Conservation (phyloP, 2,888 invertebrate species). For the Macaria notata region DNA sequence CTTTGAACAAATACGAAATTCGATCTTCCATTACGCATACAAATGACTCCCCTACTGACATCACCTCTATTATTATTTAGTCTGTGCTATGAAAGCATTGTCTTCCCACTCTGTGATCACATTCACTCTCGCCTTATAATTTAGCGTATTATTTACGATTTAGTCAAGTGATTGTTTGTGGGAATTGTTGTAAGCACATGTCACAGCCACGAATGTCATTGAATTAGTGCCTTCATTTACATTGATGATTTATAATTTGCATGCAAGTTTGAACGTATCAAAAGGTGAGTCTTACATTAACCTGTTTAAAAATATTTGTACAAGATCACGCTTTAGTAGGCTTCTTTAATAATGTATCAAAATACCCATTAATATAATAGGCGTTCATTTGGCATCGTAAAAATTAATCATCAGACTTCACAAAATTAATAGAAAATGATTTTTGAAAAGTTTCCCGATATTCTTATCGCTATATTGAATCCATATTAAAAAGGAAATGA, state of each 20-base stretch:
- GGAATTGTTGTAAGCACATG: constrained; percentile 3
- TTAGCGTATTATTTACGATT: constrained; percentile 19
- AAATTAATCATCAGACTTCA: constrained; percentile 3
- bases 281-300: no score
- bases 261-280: no score
- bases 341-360: no score
- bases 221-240: background rate
- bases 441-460: constrained; percentile 38
- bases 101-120: constrained; percentile 61
- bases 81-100: constrained; percentile 57
- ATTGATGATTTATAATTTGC: no score
- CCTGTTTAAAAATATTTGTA: no score
- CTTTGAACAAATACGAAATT: constrained; percentile 81
- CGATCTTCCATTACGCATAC: constrained; percentile 80
- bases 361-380: no score
- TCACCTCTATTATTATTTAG: constrained; percentile 35
- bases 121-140: constrained; percentile 34
- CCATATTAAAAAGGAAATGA: constrained; percentile 62
- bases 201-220: constrained; percentile 2
- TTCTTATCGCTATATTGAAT: constrained; percentile 62
- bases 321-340: no score
- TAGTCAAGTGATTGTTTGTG: constrained; percentile 7
- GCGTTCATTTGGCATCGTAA: no score
- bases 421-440: constrained; percentile 24
- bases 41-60: constrained; percentile 65